These are phyloP conservation scores for Philypnodon macrostomus DNA, from an alignment of 2,797 vertebrate genomes.

Conservation along the genomic window DNA sequence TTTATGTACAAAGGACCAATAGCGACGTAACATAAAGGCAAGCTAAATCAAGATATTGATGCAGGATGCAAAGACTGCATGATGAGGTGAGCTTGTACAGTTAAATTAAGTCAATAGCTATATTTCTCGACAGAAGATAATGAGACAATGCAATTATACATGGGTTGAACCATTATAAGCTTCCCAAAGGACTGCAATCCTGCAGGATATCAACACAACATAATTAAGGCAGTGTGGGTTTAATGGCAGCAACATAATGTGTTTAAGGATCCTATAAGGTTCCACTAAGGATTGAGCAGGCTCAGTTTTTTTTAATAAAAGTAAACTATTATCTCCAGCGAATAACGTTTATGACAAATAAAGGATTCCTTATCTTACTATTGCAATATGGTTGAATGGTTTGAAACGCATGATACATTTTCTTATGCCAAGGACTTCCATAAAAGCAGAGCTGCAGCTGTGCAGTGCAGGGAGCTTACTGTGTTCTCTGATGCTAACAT, in stretches of 20 bases:
- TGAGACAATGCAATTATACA: slow-evolving; percentile 60
- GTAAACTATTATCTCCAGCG: slow-evolving; percentile 22
- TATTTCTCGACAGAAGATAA: slow-evolving; percentile 47
- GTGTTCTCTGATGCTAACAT: slow-evolving; percentile 56
- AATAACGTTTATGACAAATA: no score
- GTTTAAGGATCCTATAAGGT: slow-evolving; percentile 36
- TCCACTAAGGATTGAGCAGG: slow-evolving; percentile 8
- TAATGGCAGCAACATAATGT: slow-evolving; percentile 45
- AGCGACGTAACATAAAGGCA: slow-evolving; percentile 19
- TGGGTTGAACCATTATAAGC: slow-evolving; percentile 45
- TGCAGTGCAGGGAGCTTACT: slow-evolving; percentile 32
- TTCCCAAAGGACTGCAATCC: slow-evolving; percentile 46
- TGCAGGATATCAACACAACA: slow-evolving; percentile 52
- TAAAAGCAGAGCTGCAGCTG: slow-evolving; percentile 58
- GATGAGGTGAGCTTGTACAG: slow-evolving; percentile 29
- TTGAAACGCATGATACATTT: slow-evolving; percentile 42
- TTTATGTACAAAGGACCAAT: slow-evolving; percentile 10
- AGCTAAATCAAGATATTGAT: slow-evolving; percentile 19
- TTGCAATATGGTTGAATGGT: slow-evolving; percentile 32
- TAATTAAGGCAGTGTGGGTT: slow-evolving; percentile 55
- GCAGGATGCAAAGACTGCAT: slow-evolving; percentile 7
- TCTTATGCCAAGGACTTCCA: slow-evolving; percentile 43
- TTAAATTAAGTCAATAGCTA: slow-evolving; percentile 39
- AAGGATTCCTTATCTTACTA: no score
- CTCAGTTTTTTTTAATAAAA: slow-evolving; percentile 44